These are phyloP conservation scores for Patagioenas fasciata DNA, from an alignment of 2,113 vertebrate species.

Conservation along the genomic window DNA sequence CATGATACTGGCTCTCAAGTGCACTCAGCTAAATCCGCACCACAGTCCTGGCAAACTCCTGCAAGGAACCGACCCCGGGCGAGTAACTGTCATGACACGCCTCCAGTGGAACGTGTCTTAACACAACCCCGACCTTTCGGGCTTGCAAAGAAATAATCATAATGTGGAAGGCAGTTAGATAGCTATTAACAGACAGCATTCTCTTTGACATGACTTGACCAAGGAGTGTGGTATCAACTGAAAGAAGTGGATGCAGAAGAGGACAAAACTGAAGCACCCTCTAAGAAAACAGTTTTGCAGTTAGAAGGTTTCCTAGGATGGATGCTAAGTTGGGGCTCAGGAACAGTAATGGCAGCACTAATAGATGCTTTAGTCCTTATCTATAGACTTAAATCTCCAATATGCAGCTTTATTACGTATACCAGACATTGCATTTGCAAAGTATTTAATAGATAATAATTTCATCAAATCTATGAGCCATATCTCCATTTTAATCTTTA, in stretches of 20 bases:
- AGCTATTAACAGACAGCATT: neutral
- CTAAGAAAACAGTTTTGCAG: neutral
- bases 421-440: neutral
- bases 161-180: neutral
- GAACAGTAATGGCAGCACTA: neutral
- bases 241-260: neutral
- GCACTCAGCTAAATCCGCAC: neutral
- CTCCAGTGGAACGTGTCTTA: conserved; percentile 31
- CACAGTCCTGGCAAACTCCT: conserved; percentile 14
- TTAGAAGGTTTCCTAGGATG: neutral
- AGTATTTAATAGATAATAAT: neutral
- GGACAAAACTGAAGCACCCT: neutral
- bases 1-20: neutral
- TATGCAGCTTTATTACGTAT: neutral
- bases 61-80: neutral
- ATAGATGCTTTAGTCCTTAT: neutral
- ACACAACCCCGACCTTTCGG: neutral
- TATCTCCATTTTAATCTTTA: neutral
- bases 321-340: neutral
- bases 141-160: neutral
- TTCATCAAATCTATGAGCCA: neutral
- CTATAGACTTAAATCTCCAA: neutral
- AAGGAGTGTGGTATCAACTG: neutral
- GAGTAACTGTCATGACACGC: conserved; percentile 35
- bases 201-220: neutral